Base-by-base conservation (phyloP, 2,888 invertebrate species). In the Limenitis arthemis region DNA sequence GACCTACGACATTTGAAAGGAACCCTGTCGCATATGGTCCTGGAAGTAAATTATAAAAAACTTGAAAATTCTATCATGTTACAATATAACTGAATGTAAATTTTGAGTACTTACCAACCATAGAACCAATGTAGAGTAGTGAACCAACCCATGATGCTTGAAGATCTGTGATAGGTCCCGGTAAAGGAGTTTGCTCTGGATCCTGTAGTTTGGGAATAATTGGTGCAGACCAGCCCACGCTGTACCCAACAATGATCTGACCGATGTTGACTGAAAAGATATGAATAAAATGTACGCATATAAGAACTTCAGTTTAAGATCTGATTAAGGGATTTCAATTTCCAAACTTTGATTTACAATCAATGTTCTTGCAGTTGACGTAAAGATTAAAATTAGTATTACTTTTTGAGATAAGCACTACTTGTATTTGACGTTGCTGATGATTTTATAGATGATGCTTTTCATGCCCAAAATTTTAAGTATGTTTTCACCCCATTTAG, bases 101-200 rank as follows among this genome's bases (percentile, higher is more conserved):
- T 7, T 20, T n/a, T 37, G 11, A n/a, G 29, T 39, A 56, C 65
- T 63, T 55, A 72, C 88, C 88, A 11, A 83, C 61, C 37, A 86
- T 77, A 8, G 88, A 80, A 1, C 89, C 89, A 33, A 89, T 57
- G 0, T 88, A 78, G 6, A 88, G 63, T 29, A 88, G 62, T 0
- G 88, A 88, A 0, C 87, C 89, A 20, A 90, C 76, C 88, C 89
- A 89, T 4, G 89, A 86, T 0, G 75, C 72, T 57, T 89, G 77
- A 1, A 77, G 69, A 0, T 65, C 61, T 0, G 72, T 71, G 6
- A 88, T 74, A 0, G 63, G 39, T 9, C 58, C 60, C 0, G 69
- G 69, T 1, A 89, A 58, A 0, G 86, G 84, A 46, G 77, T 84
- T 5, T 77, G 74, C 0, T 72, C 57, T 0, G 72, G 68, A 37